These are phyloP conservation scores for Salmo trutta DNA, from an alignment of 2,797 vertebrate genomes.

Conservation along the genomic window DNA sequence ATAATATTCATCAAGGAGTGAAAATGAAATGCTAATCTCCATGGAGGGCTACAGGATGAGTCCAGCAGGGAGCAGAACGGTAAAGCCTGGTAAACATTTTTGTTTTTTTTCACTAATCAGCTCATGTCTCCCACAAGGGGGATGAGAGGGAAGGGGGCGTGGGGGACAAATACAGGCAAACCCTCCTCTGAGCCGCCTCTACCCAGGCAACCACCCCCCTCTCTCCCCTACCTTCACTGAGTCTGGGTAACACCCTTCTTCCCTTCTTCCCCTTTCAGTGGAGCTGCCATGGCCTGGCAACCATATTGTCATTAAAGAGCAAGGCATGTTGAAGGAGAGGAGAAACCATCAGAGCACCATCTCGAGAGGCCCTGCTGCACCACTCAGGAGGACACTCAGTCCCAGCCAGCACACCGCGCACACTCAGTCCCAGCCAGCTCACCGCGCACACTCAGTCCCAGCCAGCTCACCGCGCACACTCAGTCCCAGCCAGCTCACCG, in stretches of 20 bases:
- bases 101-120: conserved; percentile 61
- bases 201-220: conserved; percentile 35
- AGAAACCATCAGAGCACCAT: conserved; percentile 66
- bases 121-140: conserved; percentile 22
- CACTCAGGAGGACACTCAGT: conserved; percentile 52
- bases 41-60: conserved; percentile 45
- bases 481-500: no score
- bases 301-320: conserved; percentile 82
- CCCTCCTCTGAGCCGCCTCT: not conserved
- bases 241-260: not conserved
- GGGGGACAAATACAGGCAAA: conserved; percentile 52
- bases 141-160: not conserved
- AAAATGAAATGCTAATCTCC: conserved; percentile 60
- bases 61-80: conserved; percentile 44
- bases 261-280: conserved; percentile 44
- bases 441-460: no score
- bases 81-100: conserved; percentile 71
- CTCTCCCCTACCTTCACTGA: not conserved
- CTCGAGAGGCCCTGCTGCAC: conserved; percentile 62
- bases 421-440: no score
- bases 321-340: conserved; percentile 59
- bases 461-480: no score
- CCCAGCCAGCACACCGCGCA: no score
- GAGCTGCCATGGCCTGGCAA: conserved; percentile 67
- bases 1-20: conserved; percentile 22